A percentile compares a stretch with the other conserved stretches of the same genome.
Conservation (phyloP, 2,888 invertebrate genomes). For the Tipula vernalis region DNA sequence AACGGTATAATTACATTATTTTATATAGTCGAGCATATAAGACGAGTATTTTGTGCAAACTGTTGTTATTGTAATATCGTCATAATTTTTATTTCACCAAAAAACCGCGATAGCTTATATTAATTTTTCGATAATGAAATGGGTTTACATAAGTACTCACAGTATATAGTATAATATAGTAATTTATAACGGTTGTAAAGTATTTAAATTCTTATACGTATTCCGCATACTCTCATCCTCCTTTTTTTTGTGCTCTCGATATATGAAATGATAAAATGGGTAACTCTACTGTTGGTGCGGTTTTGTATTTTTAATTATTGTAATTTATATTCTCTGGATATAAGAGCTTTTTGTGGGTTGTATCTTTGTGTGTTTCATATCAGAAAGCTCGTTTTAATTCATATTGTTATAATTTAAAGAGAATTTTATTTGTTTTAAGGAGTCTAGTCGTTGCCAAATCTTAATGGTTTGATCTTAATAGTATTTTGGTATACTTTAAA, state of each 20-base stretch:
- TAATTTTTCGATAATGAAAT: slow-evolving; percentile 4
- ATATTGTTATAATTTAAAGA: background rate
- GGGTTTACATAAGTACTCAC: background rate
- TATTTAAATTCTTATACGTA: background rate
- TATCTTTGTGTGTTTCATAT: background rate
- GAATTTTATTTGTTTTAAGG: background rate
- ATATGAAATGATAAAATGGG: background rate
- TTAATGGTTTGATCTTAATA: background rate
- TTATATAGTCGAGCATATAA: background rate
- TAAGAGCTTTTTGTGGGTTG: background rate
- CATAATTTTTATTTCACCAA: background rate
- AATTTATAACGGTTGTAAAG: background rate
- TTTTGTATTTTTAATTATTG: background rate
- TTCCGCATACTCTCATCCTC: background rate
- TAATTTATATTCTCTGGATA: background rate
- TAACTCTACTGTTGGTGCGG: background rate
- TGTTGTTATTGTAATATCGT: background rate
- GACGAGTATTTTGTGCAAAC: background rate
- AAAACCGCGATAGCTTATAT: background rate
- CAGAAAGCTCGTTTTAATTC: background rate
- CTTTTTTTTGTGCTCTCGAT: background rate
- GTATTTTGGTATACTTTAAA: background rate
- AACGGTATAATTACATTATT: background rate
- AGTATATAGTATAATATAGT: background rate
- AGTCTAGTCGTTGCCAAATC: background rate